These are phyloP conservation scores for Morone saxatilis DNA, from an alignment of 2,113 vertebrate species.

Conservation along the genomic window DNA sequence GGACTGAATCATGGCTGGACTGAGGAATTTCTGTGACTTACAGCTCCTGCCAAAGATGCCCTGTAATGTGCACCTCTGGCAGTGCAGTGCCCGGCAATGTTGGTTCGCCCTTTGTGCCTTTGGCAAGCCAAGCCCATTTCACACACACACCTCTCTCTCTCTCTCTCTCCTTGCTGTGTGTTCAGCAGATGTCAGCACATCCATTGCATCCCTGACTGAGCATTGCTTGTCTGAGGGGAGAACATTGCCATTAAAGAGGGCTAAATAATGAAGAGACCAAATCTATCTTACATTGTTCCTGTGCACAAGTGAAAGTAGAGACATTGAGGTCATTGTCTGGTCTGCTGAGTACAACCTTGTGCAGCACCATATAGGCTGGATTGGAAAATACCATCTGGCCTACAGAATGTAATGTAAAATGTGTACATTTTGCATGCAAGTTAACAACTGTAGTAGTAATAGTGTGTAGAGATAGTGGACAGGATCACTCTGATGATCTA, in stretches of 20 bases:
- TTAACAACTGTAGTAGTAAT: background rate
- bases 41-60: slow-evolving; percentile 26
- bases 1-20: slow-evolving; percentile 23
- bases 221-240: slow-evolving; percentile 44
- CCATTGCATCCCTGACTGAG: slow-evolving; percentile 61
- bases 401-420: background rate
- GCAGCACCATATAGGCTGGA: background rate
- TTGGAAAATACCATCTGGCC: background rate
- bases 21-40: slow-evolving; percentile 30
- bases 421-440: background rate
- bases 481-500: background rate
- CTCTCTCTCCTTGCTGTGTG: slow-evolving; percentile 21
- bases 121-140: slow-evolving; percentile 58
- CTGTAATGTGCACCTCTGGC: slow-evolving; percentile 48
- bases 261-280: slow-evolving; percentile 59
- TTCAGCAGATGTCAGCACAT: slow-evolving; percentile 75
- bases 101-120: slow-evolving; percentile 54
- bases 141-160: slow-evolving; percentile 35
- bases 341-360: slow-evolving; percentile 18
- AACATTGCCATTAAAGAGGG: slow-evolving; percentile 53
- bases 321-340: slow-evolving; percentile 13
- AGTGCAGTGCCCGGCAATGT: slow-evolving; percentile 32
- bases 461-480: background rate
- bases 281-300: slow-evolving; percentile 31
- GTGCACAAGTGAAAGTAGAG: slow-evolving; percentile 27